Evolutionary conservation across 1,140 invertebrate genomes (phyloP), one percentile per base, ranked within the genome.

Genomic region (Nasonia giraulti): DNA sequence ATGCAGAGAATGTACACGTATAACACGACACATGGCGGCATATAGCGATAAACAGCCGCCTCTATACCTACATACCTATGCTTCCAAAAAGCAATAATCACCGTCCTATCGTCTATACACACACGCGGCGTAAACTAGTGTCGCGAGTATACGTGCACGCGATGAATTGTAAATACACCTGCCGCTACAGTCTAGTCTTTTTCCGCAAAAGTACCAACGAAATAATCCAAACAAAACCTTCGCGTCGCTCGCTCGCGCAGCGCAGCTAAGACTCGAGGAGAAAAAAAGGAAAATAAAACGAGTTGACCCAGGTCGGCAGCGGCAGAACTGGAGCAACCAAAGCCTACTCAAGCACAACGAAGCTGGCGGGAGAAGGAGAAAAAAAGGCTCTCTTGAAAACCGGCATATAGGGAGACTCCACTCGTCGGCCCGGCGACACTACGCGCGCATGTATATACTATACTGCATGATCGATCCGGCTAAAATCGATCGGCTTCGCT

Each of bases 401-500:
- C 47, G 47, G 47, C 7, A 44, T 44, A 44, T 10, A 68, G 20
- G n/a, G 66, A 23, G 23, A 23, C 66, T 68, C n/a, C n/a, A 17
- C 66, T 68, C 66, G 20, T 68, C 66, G 4, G 47, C 47, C 47
- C 8, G n/a, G 66, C 20, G 23, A 68, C 23, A 23, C 66, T 27
- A 33, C 11, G 12, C 68, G 27, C 23, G 44, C 7, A n/a, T 10
- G 14, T 27, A 20, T 10, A 74, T 37, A 37, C 3, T 37, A 37
- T 37, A 37, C 33, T 27, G 27, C 27, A 27, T 27, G 27, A 37
- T 40, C 71, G n/a, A 82, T 74, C 47, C 47, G 47, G 69, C 62
- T 82, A 50, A 55, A 81, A 31, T 33, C 37, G 79, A 82, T 82
- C 47, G 47, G 71, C 4, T 44, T 5, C 17, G 17, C 10, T 55